phyloP scores from a whole-genome alignment of 2,797 vertebrate species.

The Rhyacichthys aspro region DNA sequence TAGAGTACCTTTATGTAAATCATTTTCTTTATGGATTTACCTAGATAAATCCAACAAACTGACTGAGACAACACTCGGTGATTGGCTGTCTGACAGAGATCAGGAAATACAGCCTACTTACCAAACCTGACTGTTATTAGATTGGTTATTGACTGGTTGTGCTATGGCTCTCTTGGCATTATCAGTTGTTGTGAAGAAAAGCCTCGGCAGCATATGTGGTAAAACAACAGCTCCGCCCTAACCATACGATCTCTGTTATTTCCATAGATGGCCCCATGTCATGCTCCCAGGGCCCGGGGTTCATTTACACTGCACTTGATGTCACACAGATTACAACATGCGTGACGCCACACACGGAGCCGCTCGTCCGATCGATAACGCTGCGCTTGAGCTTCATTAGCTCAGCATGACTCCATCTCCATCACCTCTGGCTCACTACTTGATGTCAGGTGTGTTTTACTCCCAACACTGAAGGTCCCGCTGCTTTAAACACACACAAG shows the following conservation, averaged over 20 bases:
- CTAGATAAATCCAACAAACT: no score
- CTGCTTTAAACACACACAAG: constrained; percentile 70
- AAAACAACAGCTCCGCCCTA: constrained; percentile 56
- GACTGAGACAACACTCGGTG: no score
- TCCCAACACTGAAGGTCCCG: constrained; percentile 58
- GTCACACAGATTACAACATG: constrained; percentile 76
- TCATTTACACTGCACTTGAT: constrained; percentile 78
- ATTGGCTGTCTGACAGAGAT: no score
- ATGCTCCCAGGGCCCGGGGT: constrained; percentile 68
- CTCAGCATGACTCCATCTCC: constrained; percentile 74
- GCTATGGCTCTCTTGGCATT: no score
- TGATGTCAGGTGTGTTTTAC: constrained; percentile 64
- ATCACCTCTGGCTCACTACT: constrained; percentile 67
- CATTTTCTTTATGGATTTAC: no score
- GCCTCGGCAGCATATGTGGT: constrained; percentile 34
- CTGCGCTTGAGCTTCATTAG: constrained; percentile 77
- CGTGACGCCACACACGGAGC: constrained; percentile 71
- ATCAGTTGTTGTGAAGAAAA: constrained; percentile 25
- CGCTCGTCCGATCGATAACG: constrained; percentile 74
- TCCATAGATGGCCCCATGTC: constrained; percentile 69
- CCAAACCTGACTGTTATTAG: no score
- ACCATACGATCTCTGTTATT: constrained; percentile 66
- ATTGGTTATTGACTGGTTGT: no score
- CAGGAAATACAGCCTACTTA: no score
- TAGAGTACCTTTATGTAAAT: no score